Percentiles rank a stretch among this genome's conserved stretches.
Evolutionary conservation across 2,888 invertebrate species (phyloP).

Genomic region (Euplagia quadripunctaria): DNA sequence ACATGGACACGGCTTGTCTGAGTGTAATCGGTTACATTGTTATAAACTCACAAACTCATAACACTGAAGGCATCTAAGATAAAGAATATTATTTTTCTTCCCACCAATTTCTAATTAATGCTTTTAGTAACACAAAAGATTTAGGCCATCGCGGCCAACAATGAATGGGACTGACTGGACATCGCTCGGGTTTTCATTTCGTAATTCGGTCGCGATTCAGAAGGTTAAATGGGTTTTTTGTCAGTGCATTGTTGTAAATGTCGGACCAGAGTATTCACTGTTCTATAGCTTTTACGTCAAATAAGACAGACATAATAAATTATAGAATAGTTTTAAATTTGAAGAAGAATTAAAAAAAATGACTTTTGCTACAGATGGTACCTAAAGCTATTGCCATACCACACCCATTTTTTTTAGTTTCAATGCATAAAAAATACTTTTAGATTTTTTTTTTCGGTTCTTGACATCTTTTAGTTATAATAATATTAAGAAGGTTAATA

Average conservation of each 20-base stretch:
- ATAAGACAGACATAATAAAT: no score
- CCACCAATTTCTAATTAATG: slow-evolving; percentile 23
- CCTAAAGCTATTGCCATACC: no score
- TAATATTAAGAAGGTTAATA: no score
- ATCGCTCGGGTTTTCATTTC: not conserved
- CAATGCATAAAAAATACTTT: no score
- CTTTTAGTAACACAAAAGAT: slow-evolving; percentile 25
- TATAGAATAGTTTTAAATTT: not conserved
- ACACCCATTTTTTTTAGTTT: no score
- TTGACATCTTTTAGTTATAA: no score
- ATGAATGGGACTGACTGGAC: slow-evolving; percentile 2
- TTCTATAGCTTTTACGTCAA: not conserved
- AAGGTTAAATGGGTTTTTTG: not conserved
- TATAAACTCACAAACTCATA: no score
- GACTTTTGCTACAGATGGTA: no score
- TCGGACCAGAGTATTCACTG: not conserved
- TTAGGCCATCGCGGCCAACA: slow-evolving; percentile 15
- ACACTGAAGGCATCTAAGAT: not conserved
- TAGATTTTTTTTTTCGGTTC: no score
- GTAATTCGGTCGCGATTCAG: not conserved
- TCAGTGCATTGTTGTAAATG: not conserved
- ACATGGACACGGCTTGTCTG: no score
- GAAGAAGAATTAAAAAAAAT: no score
- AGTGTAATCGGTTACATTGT: no score
- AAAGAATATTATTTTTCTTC: not conserved